Conservation (phyloP, 2,113 vertebrate genomes). For the Thalassarche chlororhynchos region DNA sequence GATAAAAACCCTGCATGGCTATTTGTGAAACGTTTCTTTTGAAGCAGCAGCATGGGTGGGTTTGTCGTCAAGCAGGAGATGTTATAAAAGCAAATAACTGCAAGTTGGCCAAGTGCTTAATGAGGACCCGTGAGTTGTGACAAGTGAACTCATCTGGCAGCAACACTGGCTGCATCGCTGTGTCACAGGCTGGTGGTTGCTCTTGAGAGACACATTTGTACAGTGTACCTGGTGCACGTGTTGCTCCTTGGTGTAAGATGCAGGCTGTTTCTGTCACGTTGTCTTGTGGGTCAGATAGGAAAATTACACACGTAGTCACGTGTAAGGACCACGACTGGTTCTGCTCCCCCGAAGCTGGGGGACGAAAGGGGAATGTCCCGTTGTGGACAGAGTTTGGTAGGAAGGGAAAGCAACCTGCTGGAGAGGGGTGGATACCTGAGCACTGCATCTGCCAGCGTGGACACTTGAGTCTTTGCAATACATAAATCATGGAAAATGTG, state of each 20-base stretch:
- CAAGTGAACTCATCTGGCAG: neutral
- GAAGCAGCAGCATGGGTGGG: neutral
- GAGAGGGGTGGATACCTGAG: neutral
- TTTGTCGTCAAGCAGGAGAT: neutral
- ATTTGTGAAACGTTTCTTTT: neutral
- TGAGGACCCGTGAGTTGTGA: neutral
- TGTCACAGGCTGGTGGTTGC: neutral
- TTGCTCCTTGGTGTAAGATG: rapidly evolving
- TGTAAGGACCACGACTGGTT: neutral
- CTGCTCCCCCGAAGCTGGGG: neutral
- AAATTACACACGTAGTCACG: rapidly evolving
- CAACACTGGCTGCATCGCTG: neutral
- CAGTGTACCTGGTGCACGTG: neutral
- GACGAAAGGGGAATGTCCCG: neutral
- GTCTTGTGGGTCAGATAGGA: neutral
- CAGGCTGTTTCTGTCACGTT: rapidly evolving
- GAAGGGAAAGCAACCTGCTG: neutral
- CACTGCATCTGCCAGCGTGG: neutral
- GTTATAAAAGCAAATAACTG: neutral
- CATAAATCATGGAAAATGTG: neutral
- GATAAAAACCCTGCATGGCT: neutral
- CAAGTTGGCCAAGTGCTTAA: neutral
- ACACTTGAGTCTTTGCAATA: neutral
- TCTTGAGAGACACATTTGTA: neutral
- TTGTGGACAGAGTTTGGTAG: neutral